Conservation (phyloP, 2,888 invertebrate genomes). For the Horisme vitalbata region DNA sequence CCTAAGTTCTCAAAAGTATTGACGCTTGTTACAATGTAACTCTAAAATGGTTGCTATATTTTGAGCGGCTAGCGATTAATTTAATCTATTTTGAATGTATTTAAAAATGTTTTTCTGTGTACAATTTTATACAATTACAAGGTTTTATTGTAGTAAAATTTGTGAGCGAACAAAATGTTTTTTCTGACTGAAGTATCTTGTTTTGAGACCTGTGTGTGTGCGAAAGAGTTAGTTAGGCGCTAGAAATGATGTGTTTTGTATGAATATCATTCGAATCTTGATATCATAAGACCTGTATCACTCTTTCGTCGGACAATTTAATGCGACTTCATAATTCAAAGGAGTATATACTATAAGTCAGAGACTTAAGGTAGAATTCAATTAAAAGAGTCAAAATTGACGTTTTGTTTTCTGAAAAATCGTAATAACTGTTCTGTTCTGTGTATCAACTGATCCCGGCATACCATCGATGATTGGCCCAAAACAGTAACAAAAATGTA, state of each 20-base stretch:
- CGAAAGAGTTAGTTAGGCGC: slow-evolving; percentile 15
- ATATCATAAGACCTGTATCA: neutral
- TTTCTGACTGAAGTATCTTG: neutral
- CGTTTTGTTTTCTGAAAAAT: no score
- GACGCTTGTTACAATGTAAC: neutral
- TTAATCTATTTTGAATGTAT: neutral
- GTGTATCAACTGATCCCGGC: no score
- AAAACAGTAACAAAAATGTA: no score
- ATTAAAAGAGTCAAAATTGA: no score
- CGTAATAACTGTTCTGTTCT: no score
- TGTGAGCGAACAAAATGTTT: neutral
- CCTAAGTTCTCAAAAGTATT: neutral
- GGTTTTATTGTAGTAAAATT: neutral
- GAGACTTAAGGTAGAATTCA: no score
- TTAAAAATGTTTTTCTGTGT: neutral
- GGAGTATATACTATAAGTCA: no score
- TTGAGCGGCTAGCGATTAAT: slow-evolving; percentile 1
- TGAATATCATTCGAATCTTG: slow-evolving; percentile 8
- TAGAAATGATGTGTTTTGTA: slow-evolving; percentile 14
- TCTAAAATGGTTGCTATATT: slow-evolving; percentile 6
- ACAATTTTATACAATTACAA: slow-evolving; percentile 2
- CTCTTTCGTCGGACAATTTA: neutral
- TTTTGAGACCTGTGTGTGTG: neutral
- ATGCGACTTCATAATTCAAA: neutral
- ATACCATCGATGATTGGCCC: no score